Evolutionary conservation across 2,888 invertebrate genomes (phyloP), one percentile per base, ranked within the genome.

Genomic region (Lasioglossum malachurum): DNA sequence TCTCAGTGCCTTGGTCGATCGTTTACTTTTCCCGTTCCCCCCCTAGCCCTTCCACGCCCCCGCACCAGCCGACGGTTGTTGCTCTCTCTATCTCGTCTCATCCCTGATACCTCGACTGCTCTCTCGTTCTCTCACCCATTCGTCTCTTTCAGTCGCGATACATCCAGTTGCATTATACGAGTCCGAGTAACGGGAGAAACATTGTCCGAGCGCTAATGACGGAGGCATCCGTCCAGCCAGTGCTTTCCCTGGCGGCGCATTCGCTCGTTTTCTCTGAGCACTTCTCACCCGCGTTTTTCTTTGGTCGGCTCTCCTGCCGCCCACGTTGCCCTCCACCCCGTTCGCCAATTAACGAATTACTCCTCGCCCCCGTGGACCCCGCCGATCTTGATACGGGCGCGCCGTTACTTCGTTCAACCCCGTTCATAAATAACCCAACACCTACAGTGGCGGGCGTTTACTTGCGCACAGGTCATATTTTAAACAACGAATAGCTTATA

Each of bases 131-230:
- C 27, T 31, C 64, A n/a, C 76, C 87, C 83, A 91, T 92, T 79
- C 88, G 88, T 89, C 88, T 89, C 86, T 87, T 89, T 90, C 92
- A 89, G 76, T 74, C 86, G 78, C 89, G 87, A 91, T 91, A 87
- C 90, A 92, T 92, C 89, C 84, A 88, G 89, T 89, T 87, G 90
- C 91, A 92, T 93, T 93, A 91, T 88, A 82, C 83, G 80, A 80
- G 85, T 82, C 79, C 53, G 77, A 77, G 78, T 78, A 67, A 80
- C 73, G 74, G 80, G 86, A 71, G 86, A 86, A 91, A 86, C 90
- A 86, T 89, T 79, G 82, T 86, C 84, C 90, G 73, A 75, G 82
- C 84, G 83, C 80, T 90, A 91, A 91, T 87, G 91, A 87, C 87
- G 81, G 46, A 38, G 79, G 79, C 77, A 72, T 77, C 46, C 87